These are phyloP conservation scores for Sardina pilchardus DNA, from an alignment of 2,113 vertebrate species.

Conservation along the genomic window DNA sequence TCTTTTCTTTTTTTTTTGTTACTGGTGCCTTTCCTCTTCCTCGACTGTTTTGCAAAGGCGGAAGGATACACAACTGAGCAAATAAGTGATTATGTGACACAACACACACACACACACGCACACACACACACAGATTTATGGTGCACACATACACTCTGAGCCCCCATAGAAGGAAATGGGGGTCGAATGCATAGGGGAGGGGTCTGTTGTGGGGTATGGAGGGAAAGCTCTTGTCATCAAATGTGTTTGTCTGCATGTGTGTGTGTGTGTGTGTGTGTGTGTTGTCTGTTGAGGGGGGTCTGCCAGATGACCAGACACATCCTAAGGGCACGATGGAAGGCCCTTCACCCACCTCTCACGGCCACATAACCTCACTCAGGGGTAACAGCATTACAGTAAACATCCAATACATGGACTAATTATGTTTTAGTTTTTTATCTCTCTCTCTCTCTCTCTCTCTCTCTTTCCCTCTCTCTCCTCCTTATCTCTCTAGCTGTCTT, in stretches of 20 bases:
- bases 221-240: slow-evolving; percentile 6
- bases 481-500: not conserved
- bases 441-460: not conserved
- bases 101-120: not conserved
- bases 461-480: not conserved
- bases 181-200: not conserved
- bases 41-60: slow-evolving; percentile 45
- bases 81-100: not conserved
- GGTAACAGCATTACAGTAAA: not conserved
- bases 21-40: slow-evolving; percentile 38
- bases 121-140: not conserved
- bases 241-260: not conserved
- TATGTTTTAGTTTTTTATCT: not conserved
- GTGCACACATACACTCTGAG: slow-evolving; percentile 24
- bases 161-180: not conserved
- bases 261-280: not conserved
- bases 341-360: not conserved
- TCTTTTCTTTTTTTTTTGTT: not conserved
- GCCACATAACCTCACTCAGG: slow-evolving; percentile 1
- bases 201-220: too few relatives aligned
- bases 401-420: slow-evolving; percentile 8
- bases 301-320: slow-evolving; percentile 17
- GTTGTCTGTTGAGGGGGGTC: not conserved
- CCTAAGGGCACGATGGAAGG: not conserved
- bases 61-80: slow-evolving; percentile 47